phyloP scores from a whole-genome alignment of 2,113 vertebrate genomes.

The Microcebus griseorufus region DNA sequence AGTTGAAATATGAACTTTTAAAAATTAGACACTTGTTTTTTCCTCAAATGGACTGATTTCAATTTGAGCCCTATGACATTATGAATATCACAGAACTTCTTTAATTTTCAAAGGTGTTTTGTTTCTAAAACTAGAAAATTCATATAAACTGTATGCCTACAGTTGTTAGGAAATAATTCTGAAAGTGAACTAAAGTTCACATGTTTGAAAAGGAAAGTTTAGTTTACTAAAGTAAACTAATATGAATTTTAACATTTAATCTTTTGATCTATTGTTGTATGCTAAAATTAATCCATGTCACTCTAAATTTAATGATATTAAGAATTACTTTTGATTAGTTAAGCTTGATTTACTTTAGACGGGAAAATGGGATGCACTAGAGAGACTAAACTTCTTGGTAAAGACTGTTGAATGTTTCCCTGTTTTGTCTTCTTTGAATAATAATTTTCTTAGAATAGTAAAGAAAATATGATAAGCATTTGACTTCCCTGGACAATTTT shows the following conservation, averaged over 20 bases:
- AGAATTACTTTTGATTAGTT: neutral
- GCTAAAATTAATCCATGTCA: neutral
- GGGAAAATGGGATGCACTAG: neutral
- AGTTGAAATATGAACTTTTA: neutral
- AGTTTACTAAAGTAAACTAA: neutral
- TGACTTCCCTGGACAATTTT: neutral
- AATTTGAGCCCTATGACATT: neutral
- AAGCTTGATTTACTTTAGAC: neutral
- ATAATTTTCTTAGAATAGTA: neutral
- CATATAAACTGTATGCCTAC: neutral
- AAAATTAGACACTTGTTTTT: neutral
- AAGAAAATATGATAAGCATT: neutral
- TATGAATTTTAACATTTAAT: neutral
- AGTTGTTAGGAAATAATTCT: neutral
- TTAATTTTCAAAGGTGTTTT: neutral
- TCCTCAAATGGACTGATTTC: neutral
- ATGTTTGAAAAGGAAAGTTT: neutral
- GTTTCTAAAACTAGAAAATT: neutral
- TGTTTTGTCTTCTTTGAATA: neutral
- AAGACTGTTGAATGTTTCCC: neutral
- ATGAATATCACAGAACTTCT: neutral
- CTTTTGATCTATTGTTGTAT: neutral
- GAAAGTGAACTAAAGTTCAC: neutral
- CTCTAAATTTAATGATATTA: neutral
- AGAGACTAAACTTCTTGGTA: neutral